Base-by-base conservation (phyloP, 53 echinoderm and acorn worm species). In the Antedon mediterranea region DNA sequence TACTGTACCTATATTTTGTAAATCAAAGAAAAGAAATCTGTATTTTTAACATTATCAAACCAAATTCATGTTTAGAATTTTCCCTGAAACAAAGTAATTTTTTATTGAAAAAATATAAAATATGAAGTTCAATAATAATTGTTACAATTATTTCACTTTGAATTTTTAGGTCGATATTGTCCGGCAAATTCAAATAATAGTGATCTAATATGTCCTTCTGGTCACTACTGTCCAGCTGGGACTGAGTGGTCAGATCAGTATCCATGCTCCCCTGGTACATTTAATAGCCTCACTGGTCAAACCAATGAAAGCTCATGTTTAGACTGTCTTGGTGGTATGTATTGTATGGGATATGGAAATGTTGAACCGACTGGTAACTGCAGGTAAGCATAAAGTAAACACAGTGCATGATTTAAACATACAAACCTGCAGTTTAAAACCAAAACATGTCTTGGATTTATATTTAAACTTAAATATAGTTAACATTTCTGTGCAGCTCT, bases 301-400 rank as follows among this genome's bases (percentile, higher is more conserved):
- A 90, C 85, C 2, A 79, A 86, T 57, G 85, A 88, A 43, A 87
- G 85, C 30, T 89, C 98, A 32, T 92, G 92, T 78, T 77, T 84
- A n/a, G 0, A 88, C 0, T 97, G 98, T 28, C 78, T 87, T 0
- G 98, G 90, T 8, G 98, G 98, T 34, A 88, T 79, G 82, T 97
- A 90, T 79, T 97, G 98, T 78, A 87, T 87, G 86, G 98, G 98
- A 7, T 84, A 84, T 31, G 92, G 92, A 32, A 97, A 92, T 33
- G 88, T 84, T n/a, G 75, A 79, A 78, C 98, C 98, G 2, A 97
- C 98, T 0, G 74, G 86, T 31, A 97, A 97, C 81, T 97, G 98
- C 90, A 97, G 98, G 98, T 97, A 82, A 33, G 75, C n/a, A n/a
- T n/a, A n/a, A n/a, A n/a, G n/a, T n/a, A n/a, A n/a, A n/a, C n/a